phyloP scores from a whole-genome alignment of 2,888 invertebrate genomes.

The Trichogramma evanescens region DNA sequence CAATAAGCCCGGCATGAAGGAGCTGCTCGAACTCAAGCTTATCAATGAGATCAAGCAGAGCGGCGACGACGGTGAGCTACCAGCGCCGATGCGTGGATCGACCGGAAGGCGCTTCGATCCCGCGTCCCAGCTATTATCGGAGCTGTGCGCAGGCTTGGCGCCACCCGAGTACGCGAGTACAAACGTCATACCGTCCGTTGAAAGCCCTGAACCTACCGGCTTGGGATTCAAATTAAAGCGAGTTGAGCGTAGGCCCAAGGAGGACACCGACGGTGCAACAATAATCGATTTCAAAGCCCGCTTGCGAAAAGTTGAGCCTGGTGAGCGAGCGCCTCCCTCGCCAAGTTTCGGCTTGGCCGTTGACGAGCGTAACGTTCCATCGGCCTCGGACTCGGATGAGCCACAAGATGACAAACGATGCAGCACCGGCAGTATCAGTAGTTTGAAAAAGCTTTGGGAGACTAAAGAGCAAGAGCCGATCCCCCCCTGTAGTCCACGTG shows the following conservation, averaged over 20 bases:
- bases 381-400: conserved; percentile 41
- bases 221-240: conserved; percentile 59
- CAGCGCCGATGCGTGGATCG: background rate
- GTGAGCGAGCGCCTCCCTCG: background rate
- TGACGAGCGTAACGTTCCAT: conserved; percentile 13
- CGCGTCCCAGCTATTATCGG: conserved; percentile 72
- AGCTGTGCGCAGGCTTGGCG: conserved; percentile 60
- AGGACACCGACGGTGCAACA: conserved; percentile 52
- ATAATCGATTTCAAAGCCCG: conserved; percentile 81
- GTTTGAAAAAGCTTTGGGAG: conserved; percentile 88
- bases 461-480: conserved; percentile 54
- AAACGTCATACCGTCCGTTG: conserved; percentile 8
- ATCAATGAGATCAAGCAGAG: conserved; percentile 79
- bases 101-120: conserved; percentile 56
- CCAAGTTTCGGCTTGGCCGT: too few species aligned
- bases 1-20: conserved; percentile 61
- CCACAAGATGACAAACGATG: conserved; percentile 79
- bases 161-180: conserved; percentile 39
- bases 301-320: conserved; percentile 62
- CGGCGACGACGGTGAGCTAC: conserved; percentile 53
- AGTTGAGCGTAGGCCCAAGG: conserved; percentile 62
- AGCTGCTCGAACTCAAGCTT: conserved; percentile 72
- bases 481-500: too few species aligned
- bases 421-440: conserved; percentile 88
- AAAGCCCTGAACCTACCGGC: conserved; percentile 28